Conservation (phyloP, 2,113 vertebrate genomes). For the Paracanthobrama guichenoti region DNA sequence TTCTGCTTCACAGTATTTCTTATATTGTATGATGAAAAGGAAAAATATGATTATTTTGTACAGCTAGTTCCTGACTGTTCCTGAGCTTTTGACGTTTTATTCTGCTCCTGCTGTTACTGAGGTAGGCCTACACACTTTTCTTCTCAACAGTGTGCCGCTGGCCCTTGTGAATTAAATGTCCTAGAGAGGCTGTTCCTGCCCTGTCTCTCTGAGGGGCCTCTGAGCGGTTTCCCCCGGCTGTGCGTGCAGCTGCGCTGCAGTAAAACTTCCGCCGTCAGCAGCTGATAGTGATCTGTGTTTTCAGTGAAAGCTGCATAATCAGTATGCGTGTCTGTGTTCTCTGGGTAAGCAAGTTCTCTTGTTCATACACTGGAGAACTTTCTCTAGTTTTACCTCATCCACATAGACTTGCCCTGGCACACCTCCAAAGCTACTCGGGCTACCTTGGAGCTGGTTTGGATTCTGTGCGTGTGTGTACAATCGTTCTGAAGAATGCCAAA, state of each 20-base stretch:
- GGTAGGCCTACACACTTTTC: not conserved
- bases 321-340: conserved; percentile 29
- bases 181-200: not conserved
- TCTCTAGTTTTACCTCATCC: conserved; percentile 29
- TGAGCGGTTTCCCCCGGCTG: not conserved
- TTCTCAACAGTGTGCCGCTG: not conserved
- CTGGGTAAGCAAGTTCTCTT: conserved; percentile 29
- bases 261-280: conserved; percentile 36
- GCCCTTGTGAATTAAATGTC: not conserved
- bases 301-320: conserved; percentile 39
- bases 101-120: not conserved
- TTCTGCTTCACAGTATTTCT: not conserved
- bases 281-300: conserved; percentile 49
- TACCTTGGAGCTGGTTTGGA: conserved; percentile 11
- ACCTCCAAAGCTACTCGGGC: not conserved
- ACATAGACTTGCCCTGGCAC: not conserved
- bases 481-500: conserved; percentile 7
- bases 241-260: conserved; percentile 24
- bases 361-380: conserved; percentile 39
- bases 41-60: not conserved
- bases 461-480: not conserved
- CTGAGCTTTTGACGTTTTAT: not conserved
- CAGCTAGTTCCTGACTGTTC: not conserved
- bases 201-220: not conserved
- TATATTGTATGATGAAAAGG: not conserved